Evolutionary conservation across 2,888 invertebrate species (phyloP).

Genomic region (Drosophila cracens): DNA sequence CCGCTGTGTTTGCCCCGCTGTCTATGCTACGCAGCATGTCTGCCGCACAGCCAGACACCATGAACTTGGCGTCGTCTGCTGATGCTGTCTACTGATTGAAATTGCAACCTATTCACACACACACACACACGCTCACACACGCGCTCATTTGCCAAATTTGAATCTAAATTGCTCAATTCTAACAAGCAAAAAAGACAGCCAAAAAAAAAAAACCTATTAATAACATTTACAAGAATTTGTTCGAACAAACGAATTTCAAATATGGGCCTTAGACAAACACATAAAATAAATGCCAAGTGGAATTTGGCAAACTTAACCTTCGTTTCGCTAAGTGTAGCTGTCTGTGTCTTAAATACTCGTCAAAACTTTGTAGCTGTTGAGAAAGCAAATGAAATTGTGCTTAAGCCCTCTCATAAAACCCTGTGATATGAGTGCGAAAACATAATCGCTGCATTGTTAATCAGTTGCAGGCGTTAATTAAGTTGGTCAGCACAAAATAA

Average conservation of each 20-base stretch:
- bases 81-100: slow-evolving; percentile 27
- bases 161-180: not conserved
- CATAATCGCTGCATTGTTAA: slow-evolving; percentile 26
- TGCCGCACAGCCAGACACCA: slow-evolving; percentile 30
- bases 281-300: not conserved
- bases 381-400: not conserved
- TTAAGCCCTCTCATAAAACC: slow-evolving; percentile 5
- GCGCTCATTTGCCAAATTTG: not conserved
- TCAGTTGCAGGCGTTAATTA: slow-evolving; percentile 34
- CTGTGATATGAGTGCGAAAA: slow-evolving; percentile 1
- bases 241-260: not conserved
- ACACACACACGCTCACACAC: slow-evolving; percentile 10
- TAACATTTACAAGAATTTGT: not conserved
- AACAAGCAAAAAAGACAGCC: not conserved
- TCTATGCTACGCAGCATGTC: slow-evolving; percentile 29
- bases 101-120: slow-evolving; percentile 28
- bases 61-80: slow-evolving; percentile 15
- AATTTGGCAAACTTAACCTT: not conserved
- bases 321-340: not conserved
- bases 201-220: not conserved
- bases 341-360: not conserved
- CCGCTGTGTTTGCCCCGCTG: slow-evolving; percentile 31
- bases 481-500: slow-evolving; percentile 14
- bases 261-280: not conserved
- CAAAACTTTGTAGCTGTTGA: not conserved